phyloP scores from a whole-genome alignment of 1,140 invertebrate species.

The Lutraria rhynchaena region DNA sequence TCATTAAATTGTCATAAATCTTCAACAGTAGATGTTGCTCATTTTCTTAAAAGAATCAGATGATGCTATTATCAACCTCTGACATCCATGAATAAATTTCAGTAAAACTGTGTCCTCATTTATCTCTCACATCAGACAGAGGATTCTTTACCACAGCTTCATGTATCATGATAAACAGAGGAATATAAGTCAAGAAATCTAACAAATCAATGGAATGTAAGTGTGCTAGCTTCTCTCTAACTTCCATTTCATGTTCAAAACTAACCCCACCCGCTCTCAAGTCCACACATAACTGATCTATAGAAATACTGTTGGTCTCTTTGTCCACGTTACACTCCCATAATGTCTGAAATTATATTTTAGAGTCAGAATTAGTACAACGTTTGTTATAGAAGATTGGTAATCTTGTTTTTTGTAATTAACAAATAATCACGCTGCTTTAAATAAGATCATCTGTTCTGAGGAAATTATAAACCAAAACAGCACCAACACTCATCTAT shows the following conservation, averaged over 20 bases:
- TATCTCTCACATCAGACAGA: constrained; percentile 65
- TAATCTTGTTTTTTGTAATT: too few relatives aligned
- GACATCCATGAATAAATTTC: too few relatives aligned
- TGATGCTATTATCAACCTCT: too few relatives aligned
- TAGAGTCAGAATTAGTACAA: not conserved
- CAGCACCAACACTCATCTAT: too few relatives aligned
- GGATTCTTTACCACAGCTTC: constrained; percentile 78
- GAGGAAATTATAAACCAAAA: too few relatives aligned
- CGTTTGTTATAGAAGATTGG: too few relatives aligned
- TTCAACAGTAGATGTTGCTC: too few relatives aligned
- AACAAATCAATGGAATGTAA: constrained; percentile 76
- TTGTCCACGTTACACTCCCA: constrained; percentile 80
- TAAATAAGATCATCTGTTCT: too few relatives aligned
- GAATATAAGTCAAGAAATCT: constrained; percentile 80
- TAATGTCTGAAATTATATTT: constrained; percentile 70
- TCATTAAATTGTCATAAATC: too few relatives aligned
- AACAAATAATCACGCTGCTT: too few relatives aligned
- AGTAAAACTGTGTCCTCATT: too few relatives aligned
- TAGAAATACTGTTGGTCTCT: constrained; percentile 74
- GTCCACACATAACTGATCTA: constrained; percentile 78
- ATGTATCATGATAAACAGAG: constrained; percentile 80
- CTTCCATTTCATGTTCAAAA: constrained; percentile 73
- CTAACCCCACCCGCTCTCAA: constrained; percentile 79
- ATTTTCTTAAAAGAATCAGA: too few relatives aligned
- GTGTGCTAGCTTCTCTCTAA: constrained; percentile 72